Conservation (phyloP, 2,888 invertebrate genomes). For the Chrysolina haemoptera region DNA sequence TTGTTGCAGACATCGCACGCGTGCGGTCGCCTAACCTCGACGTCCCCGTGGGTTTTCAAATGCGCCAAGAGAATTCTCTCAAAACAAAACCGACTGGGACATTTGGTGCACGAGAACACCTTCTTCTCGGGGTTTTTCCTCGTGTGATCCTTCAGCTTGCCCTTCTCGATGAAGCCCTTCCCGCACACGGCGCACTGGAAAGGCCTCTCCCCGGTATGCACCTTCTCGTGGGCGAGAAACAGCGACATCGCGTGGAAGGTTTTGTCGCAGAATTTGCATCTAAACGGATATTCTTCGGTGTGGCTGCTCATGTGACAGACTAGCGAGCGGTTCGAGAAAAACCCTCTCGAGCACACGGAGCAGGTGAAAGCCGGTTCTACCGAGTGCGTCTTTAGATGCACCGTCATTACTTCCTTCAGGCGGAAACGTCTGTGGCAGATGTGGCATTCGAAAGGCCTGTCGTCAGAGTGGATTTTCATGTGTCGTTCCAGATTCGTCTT, state of each 20-base stretch:
- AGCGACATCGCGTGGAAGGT: conserved; percentile 2
- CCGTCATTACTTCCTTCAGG: background rate
- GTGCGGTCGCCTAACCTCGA: background rate
- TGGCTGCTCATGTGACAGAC: conserved; percentile 2
- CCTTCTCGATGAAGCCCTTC: background rate
- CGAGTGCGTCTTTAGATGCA: background rate
- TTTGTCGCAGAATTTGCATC: conserved; percentile 2
- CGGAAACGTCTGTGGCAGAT: background rate
- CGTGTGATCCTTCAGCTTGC: conserved; percentile 5
- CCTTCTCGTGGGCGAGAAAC: background rate
- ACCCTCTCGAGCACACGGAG: conserved; percentile 8
- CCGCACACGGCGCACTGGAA: background rate
- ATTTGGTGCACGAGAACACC: background rate
- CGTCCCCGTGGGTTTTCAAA: conserved; percentile 1
- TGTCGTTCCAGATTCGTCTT: conserved; percentile 8
- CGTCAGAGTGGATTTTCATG: conserved; percentile 15
- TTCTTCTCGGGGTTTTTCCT: conserved; percentile 9
- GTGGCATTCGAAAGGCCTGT: conserved; percentile 2
- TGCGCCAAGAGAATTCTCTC: background rate
- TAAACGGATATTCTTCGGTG: background rate
- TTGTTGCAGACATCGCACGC: background rate
- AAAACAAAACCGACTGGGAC: background rate
- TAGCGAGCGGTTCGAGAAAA: background rate
- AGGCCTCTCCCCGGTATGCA: background rate
- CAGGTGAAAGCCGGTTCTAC: background rate